phyloP scores from a whole-genome alignment of 2,888 invertebrate species.

The Phasia obesa region DNA sequence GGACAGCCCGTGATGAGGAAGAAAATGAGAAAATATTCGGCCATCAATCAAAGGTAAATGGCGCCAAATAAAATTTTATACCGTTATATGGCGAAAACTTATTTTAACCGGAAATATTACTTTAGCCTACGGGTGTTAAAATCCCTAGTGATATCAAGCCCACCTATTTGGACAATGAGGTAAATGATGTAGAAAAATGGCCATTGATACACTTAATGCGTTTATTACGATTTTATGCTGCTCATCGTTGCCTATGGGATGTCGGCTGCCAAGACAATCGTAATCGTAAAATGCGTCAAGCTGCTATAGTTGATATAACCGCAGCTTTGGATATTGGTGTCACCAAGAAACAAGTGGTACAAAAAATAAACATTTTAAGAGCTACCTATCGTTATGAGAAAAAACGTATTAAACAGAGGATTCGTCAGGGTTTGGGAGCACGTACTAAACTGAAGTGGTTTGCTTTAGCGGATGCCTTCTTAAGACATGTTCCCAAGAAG shows the following conservation, averaged over 20 bases:
- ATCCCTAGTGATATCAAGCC: slow-evolving; percentile 66
- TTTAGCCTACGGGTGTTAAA: slow-evolving; percentile 71
- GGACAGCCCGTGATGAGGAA: slow-evolving; percentile 73
- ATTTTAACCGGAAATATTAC: background rate
- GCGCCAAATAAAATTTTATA: slow-evolving; percentile 23
- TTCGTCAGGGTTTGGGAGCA: slow-evolving; percentile 72
- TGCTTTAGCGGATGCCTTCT: slow-evolving; percentile 74
- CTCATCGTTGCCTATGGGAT: slow-evolving; percentile 75
- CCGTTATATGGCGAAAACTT: slow-evolving; percentile 7
- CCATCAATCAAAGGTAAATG: slow-evolving; percentile 22
- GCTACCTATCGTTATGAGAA: slow-evolving; percentile 75
- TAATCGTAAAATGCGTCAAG: slow-evolving; percentile 73
- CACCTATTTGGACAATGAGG: slow-evolving; percentile 66
- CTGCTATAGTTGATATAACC: slow-evolving; percentile 73
- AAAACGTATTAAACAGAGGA: slow-evolving; percentile 74
- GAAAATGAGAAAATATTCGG: slow-evolving; percentile 71
- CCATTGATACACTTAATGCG: slow-evolving; percentile 71
- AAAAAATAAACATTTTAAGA: slow-evolving; percentile 74
- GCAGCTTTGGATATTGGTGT: slow-evolving; percentile 72
- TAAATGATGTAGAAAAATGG: slow-evolving; percentile 74
- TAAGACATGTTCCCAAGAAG: slow-evolving; percentile 72
- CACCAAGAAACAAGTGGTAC: slow-evolving; percentile 72
- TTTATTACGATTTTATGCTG: slow-evolving; percentile 73
- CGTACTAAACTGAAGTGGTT: slow-evolving; percentile 75
- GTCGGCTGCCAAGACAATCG: slow-evolving; percentile 71